Conservation (phyloP, 1,140 invertebrate species). For the Doryteuthis pealeii region DNA sequence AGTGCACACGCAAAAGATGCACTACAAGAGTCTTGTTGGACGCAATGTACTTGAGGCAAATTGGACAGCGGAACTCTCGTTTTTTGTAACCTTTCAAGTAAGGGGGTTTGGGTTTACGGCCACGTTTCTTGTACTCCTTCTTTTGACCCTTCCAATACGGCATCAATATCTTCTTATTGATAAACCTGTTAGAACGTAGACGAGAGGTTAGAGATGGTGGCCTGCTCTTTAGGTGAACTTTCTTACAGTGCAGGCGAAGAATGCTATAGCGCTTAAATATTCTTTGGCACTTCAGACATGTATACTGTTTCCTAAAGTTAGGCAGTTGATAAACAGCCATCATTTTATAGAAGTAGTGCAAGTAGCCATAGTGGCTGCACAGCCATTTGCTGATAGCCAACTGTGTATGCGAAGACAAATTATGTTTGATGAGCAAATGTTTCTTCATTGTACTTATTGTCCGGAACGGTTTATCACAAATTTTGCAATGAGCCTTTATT, state of each 20-base stretch:
- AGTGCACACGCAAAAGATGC: slow-evolving; percentile 3
- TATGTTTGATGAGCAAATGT: slow-evolving; percentile 2
- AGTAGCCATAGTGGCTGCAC: not conserved
- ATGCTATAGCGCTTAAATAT: slow-evolving; percentile 8
- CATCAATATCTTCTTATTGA: not conserved
- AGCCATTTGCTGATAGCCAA: not conserved
- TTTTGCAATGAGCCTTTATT: not conserved
- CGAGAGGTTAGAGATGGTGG: not conserved
- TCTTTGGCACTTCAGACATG: slow-evolving; percentile 10
- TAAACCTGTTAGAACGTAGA: not conserved
- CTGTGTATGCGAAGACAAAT: not conserved
- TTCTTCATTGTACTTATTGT: not conserved
- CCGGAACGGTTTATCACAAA: slow-evolving; percentile 7
- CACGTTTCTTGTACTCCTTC: slow-evolving; percentile 3
- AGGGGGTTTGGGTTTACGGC: not conserved
- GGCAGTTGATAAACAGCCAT: not conserved
- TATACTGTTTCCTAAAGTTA: not conserved
- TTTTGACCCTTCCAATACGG: not conserved
- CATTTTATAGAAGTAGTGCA: not conserved
- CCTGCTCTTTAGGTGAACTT: not conserved
- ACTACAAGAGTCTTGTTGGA: slow-evolving; percentile 1
- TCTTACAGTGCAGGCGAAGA: slow-evolving; percentile 5
- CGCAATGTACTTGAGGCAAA: slow-evolving; percentile 12
- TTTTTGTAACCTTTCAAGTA: not conserved
- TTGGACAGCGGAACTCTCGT: slow-evolving; percentile 12